Evolutionary conservation across 2,797 vertebrate genomes (phyloP).

Genomic region (Sebastolobus altivelis): DNA sequence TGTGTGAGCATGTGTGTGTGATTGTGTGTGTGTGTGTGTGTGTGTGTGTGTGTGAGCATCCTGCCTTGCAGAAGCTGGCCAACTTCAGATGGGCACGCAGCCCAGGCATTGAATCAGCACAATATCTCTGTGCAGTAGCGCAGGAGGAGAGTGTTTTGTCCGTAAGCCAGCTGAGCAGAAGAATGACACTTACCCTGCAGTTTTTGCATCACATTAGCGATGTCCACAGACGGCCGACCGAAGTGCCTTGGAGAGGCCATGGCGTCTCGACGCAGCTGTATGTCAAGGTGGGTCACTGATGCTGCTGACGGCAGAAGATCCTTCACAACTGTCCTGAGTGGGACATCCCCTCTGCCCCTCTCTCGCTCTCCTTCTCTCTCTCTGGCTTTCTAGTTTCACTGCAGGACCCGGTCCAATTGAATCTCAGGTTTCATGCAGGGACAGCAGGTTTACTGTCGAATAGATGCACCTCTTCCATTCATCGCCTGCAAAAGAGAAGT

Average conservation of each 20-base stretch:
- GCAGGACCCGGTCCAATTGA: slow-evolving; percentile 68
- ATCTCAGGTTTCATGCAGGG: slow-evolving; percentile 59
- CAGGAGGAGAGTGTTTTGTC: slow-evolving; percentile 47
- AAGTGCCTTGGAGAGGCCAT: slow-evolving; percentile 89
- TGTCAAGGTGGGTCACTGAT: slow-evolving; percentile 55
- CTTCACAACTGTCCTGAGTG: slow-evolving; percentile 58
- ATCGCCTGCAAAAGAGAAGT: slow-evolving; percentile 75
- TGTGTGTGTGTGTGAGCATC: slow-evolving; percentile 33
- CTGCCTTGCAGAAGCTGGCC: slow-evolving; percentile 55
- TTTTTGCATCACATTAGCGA: slow-evolving; percentile 95
- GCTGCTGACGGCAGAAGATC: slow-evolving; percentile 41
- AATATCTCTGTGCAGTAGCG: slow-evolving; percentile 60
- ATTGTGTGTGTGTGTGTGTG: slow-evolving; percentile 27
- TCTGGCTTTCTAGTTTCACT: slow-evolving; percentile 62
- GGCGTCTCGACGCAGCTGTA: slow-evolving; percentile 46
- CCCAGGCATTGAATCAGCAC: slow-evolving; percentile 81
- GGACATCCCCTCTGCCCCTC: slow-evolving; percentile 72
- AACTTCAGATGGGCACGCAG: slow-evolving; percentile 68
- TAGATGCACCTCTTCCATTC: slow-evolving; percentile 67
- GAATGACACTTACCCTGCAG: slow-evolving; percentile 91
- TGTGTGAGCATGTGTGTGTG: slow-evolving; percentile 29
- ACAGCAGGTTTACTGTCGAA: slow-evolving; percentile 70
- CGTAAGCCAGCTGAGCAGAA: slow-evolving; percentile 27
- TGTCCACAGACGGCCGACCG: slow-evolving; percentile 87
- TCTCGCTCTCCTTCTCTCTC: slow-evolving; percentile 50